Base-by-base conservation (phyloP, 2,888 invertebrate genomes). In the Lathronympha strigana region DNA sequence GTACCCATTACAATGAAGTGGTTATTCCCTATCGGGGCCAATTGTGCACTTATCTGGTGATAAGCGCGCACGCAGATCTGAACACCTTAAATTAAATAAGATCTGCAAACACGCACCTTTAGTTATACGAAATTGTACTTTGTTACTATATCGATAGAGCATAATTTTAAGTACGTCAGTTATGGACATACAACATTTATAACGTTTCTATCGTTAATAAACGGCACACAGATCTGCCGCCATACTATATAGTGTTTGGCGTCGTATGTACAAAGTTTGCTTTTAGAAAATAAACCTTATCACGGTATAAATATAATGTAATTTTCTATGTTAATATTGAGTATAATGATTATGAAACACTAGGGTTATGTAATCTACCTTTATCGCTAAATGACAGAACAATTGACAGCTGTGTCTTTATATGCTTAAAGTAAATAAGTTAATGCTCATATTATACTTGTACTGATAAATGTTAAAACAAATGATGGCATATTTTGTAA, bases 31-130 rank as follows among this genome's bases (percentile, higher is more conserved):
- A 63, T 49, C 49, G 36, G 54, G 38, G 19, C 38, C 62, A 63
- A 63, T 63, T 55, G 63, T 21, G 11, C 54, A 63, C 63, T 63
- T 63, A 63, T 63, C 63, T 63, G 28, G 8, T 11, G 43, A 62
- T 47, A 43, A 13, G 9, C n/a, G 40, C 21, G 43, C 28, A 40
- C 45, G 17, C 36, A 19, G 23, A 36, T 54, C 47, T 8, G 36
- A 31, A 45, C 38, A 33, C 1, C 3, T 13, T 8, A 33, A 47
- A 2, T 4, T 25, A 25, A 25, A n/a, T n/a, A 8, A 33, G 3
- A 21, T 3, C 6, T 13, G n/a, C 31, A 2, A 15, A 33, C 2
- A 4, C n/a, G 2, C 33, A n/a, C 13, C 1, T 33, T 0, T 23
- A 28, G 25, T 6, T 8, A 28, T 13, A 28, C 6, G 13, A 43